Percentiles rank a stretch among this genome's conserved stretches.
These are phyloP conservation scores for Phengaris arion DNA, from an alignment of 2,888 invertebrate genomes.

Conservation along the genomic window DNA sequence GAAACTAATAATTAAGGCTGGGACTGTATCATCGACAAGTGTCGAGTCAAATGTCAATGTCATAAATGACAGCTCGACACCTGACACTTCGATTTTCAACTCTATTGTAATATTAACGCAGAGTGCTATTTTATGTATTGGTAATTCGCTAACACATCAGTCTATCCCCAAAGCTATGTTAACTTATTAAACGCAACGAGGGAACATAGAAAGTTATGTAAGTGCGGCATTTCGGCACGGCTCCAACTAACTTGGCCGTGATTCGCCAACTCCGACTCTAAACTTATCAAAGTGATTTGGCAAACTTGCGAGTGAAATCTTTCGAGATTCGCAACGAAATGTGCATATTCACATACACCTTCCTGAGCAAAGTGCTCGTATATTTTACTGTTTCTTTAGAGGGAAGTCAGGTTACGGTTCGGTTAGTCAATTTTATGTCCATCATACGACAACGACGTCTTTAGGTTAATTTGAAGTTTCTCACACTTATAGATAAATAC, in stretches of 20 bases:
- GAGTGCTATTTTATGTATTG: too few species aligned
- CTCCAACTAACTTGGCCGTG: slow-evolving; percentile 67
- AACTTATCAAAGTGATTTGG: slow-evolving; percentile 73
- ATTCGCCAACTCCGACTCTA: slow-evolving; percentile 56
- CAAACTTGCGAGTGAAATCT: slow-evolving; percentile 61
- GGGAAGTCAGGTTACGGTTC: background rate
- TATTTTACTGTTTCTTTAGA: background rate
- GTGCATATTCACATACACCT: slow-evolving; percentile 29
- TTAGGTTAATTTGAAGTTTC: too few species aligned
- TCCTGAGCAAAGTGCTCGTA: background rate
- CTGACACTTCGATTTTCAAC: too few species aligned
- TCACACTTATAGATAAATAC: too few species aligned
- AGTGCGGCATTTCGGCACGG: slow-evolving; percentile 61
- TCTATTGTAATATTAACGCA: too few species aligned
- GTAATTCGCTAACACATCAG: too few species aligned
- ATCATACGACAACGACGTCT: background rate
- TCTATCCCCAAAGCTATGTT: slow-evolving; percentile 40
- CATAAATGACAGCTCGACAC: too few species aligned
- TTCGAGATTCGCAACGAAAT: slow-evolving; percentile 49
- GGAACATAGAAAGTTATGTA: slow-evolving; percentile 59
- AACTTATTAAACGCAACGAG: slow-evolving; percentile 53
- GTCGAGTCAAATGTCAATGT: too few species aligned
- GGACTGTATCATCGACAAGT: too few species aligned
- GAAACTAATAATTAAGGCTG: too few species aligned
- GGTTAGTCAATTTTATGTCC: background rate